Evolutionary conservation across 2,113 vertebrate species (phyloP).

Genomic region (Rynchops niger): DNA sequence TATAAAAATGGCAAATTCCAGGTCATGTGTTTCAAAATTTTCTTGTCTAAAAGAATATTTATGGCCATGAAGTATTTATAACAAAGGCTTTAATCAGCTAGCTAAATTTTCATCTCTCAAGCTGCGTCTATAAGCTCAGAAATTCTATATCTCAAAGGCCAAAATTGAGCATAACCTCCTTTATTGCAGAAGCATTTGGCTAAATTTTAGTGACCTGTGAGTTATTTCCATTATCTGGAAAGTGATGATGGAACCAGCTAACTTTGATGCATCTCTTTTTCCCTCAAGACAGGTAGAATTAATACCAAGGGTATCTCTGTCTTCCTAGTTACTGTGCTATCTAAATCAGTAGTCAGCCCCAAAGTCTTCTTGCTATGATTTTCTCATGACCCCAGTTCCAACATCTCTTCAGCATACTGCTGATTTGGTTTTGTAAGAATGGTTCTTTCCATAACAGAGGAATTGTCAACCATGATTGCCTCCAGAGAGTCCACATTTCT

Average conservation of each 20-base stretch:
- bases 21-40: not conserved
- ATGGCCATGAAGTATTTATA: not conserved
- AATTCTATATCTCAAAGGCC: not conserved
- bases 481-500: not conserved
- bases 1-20: not conserved
- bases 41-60: not conserved
- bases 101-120: not conserved
- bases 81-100: not conserved
- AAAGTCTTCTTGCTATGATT: not conserved
- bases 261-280: not conserved
- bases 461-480: not conserved
- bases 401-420: not conserved
- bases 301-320: not conserved
- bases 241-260: not conserved
- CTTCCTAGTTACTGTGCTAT: not conserved
- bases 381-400: not conserved
- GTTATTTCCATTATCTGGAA: not conserved
- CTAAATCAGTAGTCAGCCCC: not conserved
- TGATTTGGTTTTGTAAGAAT: not conserved
- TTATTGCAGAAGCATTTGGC: not conserved
- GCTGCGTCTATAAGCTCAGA: not conserved
- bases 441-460: not conserved
- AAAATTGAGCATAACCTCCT: not conserved
- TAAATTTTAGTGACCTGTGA: not conserved
- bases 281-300: not conserved